Conservation (phyloP, 2,113 vertebrate genomes). For the Amblyopsis rosae region DNA sequence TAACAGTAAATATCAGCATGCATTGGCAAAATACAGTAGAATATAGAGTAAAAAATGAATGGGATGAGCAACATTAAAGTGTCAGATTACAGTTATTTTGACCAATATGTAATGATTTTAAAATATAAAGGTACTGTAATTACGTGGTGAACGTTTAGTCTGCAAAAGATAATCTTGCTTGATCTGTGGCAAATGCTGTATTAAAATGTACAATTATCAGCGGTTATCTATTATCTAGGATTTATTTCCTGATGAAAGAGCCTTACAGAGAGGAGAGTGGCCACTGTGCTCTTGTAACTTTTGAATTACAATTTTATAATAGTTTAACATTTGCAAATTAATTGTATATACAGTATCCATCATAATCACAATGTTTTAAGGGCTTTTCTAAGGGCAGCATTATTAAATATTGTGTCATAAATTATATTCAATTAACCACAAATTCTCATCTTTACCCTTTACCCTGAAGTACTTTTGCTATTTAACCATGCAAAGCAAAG, state of each 20-base stretch:
- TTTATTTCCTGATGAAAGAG: constrained; percentile 1
- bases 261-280: constrained; percentile 1
- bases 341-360: not conserved
- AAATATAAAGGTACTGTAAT: constrained; percentile 68
- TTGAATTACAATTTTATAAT: constrained; percentile 23
- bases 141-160: constrained; percentile 57
- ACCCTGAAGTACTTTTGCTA: constrained; percentile 39
- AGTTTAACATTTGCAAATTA: not conserved
- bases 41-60: constrained; percentile 71
- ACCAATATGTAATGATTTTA: constrained; percentile 67
- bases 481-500: constrained; percentile 36
- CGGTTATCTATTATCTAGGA: constrained; percentile 14
- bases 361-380: constrained; percentile 10
- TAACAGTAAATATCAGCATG: constrained; percentile 63
- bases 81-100: constrained; percentile 74
- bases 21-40: constrained; percentile 55
- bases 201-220: constrained; percentile 43
- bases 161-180: constrained; percentile 56
- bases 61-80: constrained; percentile 74
- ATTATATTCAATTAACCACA: constrained; percentile 29
- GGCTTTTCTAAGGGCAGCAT: not conserved
- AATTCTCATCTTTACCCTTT: constrained; percentile 26
- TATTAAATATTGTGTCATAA: not conserved
- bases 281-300: constrained; percentile 9
- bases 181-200: constrained; percentile 26